Evolutionary conservation across 2,888 invertebrate genomes (phyloP), one percentile per base, ranked within the genome.

Genomic region (Yponomeuta sedellus): DNA sequence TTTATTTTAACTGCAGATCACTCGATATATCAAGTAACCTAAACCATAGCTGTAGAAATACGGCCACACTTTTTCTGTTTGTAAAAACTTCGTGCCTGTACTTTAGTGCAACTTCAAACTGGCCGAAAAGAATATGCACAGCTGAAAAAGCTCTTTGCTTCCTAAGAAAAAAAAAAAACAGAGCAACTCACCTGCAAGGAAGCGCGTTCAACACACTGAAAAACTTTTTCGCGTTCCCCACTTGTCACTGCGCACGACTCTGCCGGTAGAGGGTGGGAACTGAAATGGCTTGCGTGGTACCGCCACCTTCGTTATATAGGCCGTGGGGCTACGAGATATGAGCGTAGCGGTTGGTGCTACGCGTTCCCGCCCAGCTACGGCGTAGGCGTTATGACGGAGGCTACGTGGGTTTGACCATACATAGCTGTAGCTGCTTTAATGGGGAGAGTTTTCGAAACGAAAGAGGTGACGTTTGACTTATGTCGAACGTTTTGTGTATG

Each of bases 371-470:
- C 85, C 85, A 71, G 74, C 68, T n/a, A 20, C 28, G 67, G 73
- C 85, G 89, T 89, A 84, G 90, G 89, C 89, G 88, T 85, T 40
- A 61, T 66, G 61, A 62, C 62, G 34, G 61, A 66, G 58, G 20
- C 61, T 84, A 86, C 87, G 86, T 85, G 87, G 85, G 78, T 20
- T 20, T 58, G 12, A 34, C 34, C 59, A 59, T 11, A 19, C 59
- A 59, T 11, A 19, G 22, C 59, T 12, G 19, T 52, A 52, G 44
- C 44, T 4, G 44, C 34, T 34, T 34, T 34, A 5, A 34, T 34
- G 10, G 34, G 10, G 8, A 1, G 10, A 0, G 5, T 34, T 34
- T 34, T 34, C 10, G 1, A 34, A 8, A 34, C 10, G 5, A 34
- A 34, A 34, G 34, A 34, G 34, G 34, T 34, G 34, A 34, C 8